Percentiles rank a stretch among this genome's conserved stretches.
phyloP scores from a whole-genome alignment of 2,888 invertebrate species.

The Mesorhabditis belari region DNA sequence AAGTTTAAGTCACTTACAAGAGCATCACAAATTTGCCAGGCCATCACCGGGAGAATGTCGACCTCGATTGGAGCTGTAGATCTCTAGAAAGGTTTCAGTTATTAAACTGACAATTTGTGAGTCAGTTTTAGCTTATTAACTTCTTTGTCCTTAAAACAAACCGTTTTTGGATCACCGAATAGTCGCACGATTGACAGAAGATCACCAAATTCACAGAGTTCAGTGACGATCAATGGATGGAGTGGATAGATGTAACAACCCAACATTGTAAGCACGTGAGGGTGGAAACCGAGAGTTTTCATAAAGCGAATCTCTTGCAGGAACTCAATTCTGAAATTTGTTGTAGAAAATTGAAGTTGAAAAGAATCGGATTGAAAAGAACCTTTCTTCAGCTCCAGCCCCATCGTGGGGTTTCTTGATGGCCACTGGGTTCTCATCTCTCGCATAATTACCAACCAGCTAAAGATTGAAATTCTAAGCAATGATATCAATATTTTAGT shows the following conservation, averaged over 20 bases:
- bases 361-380: too few species aligned
- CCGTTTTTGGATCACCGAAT: too few species aligned
- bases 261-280: background rate
- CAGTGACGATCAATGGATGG: background rate
- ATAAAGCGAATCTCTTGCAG: background rate
- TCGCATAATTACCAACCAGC: too few species aligned
- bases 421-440: background rate
- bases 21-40: background rate
- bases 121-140: too few species aligned
- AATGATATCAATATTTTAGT: too few species aligned
- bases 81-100: too few species aligned
- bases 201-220: background rate
- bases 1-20: too few species aligned
- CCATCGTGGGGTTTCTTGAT: background rate
- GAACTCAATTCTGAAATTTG: background rate
- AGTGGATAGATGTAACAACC: background rate
- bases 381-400: background rate
- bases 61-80: too few species aligned
- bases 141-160: too few species aligned
- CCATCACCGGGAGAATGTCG: background rate
- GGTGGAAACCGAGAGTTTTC: background rate
- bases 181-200: too few species aligned
- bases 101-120: background rate
- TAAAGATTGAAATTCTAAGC: too few species aligned
- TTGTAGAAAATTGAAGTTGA: too few species aligned